phyloP scores from a whole-genome alignment of 1,140 invertebrate species.

The Daktulosphaira vitifoliae region DNA sequence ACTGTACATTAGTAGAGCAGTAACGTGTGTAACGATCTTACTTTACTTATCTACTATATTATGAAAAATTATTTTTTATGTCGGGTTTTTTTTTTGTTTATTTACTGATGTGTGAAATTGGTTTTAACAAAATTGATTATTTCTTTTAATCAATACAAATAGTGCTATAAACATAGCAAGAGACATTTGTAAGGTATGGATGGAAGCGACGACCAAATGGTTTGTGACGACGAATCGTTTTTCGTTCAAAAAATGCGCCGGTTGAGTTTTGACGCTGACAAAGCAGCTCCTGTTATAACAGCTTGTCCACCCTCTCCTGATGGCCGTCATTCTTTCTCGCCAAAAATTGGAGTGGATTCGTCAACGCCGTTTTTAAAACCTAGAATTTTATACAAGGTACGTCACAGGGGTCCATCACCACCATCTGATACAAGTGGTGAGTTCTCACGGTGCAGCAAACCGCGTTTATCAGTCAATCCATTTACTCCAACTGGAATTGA shows the following conservation, averaged over 20 bases:
- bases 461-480: slow-evolving; percentile 21
- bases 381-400: not conserved
- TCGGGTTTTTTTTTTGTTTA: not conserved
- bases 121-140: too few species aligned
- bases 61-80: too few species aligned
- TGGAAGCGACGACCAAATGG: not conserved
- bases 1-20: too few species aligned
- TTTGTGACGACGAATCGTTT: slow-evolving; percentile 10
- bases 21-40: too few species aligned
- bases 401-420: not conserved
- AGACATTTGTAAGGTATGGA: not conserved
- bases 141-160: not conserved
- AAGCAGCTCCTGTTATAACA: not conserved
- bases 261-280: slow-evolving; percentile 14
- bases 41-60: too few species aligned
- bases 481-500: slow-evolving; percentile 22
- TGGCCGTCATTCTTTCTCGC: not conserved
- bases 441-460: not conserved
- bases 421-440: not conserved
- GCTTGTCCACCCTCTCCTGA: not conserved
- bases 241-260: slow-evolving; percentile 25
- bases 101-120: not conserved
- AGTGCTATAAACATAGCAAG: not conserved
- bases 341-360: slow-evolving; percentile 1
- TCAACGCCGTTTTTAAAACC: slow-evolving; percentile 17